These are phyloP conservation scores for Paracanthobrama guichenoti DNA, from an alignment of 2,113 vertebrate species.

Conservation along the genomic window DNA sequence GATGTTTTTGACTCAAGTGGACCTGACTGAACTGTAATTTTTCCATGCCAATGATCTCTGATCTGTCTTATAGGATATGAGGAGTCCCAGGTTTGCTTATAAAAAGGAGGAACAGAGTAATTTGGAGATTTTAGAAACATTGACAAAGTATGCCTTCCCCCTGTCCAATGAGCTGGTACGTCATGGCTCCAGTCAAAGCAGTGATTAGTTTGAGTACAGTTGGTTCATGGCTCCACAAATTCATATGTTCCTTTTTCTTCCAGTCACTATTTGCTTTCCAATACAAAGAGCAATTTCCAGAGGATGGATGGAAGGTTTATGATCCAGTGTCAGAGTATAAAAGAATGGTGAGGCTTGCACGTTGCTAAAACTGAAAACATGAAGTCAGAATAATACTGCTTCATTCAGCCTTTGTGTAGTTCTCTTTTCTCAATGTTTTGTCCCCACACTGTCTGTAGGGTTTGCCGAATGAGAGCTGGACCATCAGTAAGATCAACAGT, in stretches of 20 bases:
- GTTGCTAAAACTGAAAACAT: background rate
- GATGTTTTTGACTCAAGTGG: too few species aligned
- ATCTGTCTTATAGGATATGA: constrained; percentile 85
- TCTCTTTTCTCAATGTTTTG: background rate
- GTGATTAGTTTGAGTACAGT: background rate
- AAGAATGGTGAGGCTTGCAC: constrained; percentile 81
- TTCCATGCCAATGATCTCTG: background rate
- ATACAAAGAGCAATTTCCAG: constrained; percentile 89
- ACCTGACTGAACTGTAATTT: background rate
- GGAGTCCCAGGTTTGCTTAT: constrained; percentile 90
- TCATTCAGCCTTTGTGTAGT: background rate
- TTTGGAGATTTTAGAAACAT: constrained; percentile 83
- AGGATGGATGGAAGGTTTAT: constrained; percentile 95
- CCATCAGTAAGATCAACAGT: constrained; percentile 91
- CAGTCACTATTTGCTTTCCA: constrained; percentile 90
- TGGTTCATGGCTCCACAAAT: background rate
- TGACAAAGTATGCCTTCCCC: constrained; percentile 86
- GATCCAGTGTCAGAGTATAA: constrained; percentile 90
- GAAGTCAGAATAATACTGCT: background rate
- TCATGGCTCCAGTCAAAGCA: background rate
- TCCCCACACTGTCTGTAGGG: constrained; percentile 73
- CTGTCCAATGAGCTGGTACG: constrained; percentile 86
- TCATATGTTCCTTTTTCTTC: constrained; percentile 46
- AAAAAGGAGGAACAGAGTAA: constrained; percentile 86
- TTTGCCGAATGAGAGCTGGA: constrained; percentile 97